These are phyloP conservation scores for Ptyas mucosa DNA, from an alignment of 2,113 vertebrate genomes.

Conservation along the genomic window DNA sequence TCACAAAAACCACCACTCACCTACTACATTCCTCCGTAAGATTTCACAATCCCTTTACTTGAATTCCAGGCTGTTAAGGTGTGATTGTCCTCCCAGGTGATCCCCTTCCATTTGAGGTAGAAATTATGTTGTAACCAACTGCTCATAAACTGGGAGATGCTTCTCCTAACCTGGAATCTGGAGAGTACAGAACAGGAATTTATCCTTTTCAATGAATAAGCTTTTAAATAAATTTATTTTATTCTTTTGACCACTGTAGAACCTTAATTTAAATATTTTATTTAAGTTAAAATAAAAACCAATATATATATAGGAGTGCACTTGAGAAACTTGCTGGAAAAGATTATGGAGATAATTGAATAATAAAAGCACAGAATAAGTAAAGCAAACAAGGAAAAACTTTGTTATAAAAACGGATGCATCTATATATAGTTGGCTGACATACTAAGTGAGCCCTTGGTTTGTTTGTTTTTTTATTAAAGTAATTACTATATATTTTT, in stretches of 20 bases:
- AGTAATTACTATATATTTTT: background rate
- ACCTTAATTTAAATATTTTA: background rate
- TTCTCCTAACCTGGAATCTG: background rate
- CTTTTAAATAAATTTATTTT: background rate
- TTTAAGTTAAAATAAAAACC: background rate
- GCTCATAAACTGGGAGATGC: background rate
- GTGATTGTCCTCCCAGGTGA: background rate
- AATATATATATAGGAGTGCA: background rate
- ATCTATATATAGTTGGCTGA: background rate
- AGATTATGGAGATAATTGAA: background rate
- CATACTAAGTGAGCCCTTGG: background rate
- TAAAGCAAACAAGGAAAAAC: background rate
- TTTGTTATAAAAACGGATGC: background rate
- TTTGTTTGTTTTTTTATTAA: background rate
- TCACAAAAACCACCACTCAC: background rate
- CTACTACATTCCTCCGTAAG: background rate
- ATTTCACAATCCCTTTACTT: background rate
- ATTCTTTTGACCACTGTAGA: background rate
- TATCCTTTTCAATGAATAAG: background rate
- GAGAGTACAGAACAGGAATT: background rate
- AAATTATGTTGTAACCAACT: background rate
- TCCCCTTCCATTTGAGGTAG: background rate
- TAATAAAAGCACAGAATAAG: background rate
- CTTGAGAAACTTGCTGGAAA: background rate
- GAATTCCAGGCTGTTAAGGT: background rate